Conservation (phyloP, 2,113 vertebrate genomes). For the Tragelaphus imberbis region DNA sequence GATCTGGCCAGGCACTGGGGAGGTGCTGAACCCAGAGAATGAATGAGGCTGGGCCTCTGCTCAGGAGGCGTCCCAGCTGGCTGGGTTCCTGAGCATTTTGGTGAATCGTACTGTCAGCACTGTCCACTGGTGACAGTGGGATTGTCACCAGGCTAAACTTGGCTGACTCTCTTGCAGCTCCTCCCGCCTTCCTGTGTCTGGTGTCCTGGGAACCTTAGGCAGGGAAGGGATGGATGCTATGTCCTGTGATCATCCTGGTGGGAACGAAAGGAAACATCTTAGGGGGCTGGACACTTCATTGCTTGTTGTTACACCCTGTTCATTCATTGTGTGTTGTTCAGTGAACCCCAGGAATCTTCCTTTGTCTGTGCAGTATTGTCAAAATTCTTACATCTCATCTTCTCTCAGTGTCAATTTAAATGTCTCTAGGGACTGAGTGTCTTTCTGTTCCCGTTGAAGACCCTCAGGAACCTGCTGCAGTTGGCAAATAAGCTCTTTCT, state of each 20-base stretch:
- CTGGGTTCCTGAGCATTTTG: neutral
- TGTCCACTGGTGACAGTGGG: neutral
- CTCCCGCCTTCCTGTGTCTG: neutral
- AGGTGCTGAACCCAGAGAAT: neutral
- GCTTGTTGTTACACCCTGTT: neutral
- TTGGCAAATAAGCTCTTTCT: constrained; percentile 28
- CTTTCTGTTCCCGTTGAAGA: neutral
- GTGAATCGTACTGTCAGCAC: neutral
- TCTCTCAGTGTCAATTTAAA: neutral
- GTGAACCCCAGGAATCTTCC: neutral
- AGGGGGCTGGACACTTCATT: neutral
- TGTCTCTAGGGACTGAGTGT: constrained; percentile 17
- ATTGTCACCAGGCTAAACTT: neutral
- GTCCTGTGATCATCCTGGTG: neutral
- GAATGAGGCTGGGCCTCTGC: neutral
- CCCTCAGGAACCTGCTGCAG: constrained; percentile 35
- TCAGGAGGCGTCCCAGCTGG: neutral
- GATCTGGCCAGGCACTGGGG: neutral
- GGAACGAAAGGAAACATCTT: neutral
- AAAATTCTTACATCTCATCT: neutral
- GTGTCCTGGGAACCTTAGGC: neutral
- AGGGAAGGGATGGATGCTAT: neutral
- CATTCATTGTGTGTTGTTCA: neutral
- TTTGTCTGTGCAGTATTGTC: neutral
- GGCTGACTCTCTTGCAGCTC: neutral